phyloP scores from a whole-genome alignment of 2,113 vertebrate species.

The Melanerpes formicivorus region DNA sequence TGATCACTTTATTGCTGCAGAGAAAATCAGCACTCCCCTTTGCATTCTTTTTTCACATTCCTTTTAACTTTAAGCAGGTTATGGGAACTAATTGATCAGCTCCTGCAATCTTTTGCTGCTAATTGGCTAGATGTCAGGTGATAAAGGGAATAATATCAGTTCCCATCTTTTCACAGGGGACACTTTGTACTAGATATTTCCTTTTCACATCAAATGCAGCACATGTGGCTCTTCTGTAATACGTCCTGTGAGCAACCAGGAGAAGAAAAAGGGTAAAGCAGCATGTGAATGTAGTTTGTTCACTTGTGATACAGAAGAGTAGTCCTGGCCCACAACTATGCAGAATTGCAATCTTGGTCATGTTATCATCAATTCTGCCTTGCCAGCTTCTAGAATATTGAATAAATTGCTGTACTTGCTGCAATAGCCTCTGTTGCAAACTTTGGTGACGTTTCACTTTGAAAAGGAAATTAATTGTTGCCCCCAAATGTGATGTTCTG shows the following conservation, averaged over 20 bases:
- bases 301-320: background rate
- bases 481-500: background rate
- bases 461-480: conserved; percentile 36
- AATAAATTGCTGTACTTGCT: conserved; percentile 40
- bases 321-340: background rate
- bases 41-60: background rate
- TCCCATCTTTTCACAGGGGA: background rate
- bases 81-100: conserved; percentile 21
- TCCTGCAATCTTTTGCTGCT: conserved; percentile 37
- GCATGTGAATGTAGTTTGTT: background rate
- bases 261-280: background rate
- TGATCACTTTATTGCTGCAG: background rate
- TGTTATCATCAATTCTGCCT: background rate
- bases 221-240: background rate
- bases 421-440: conserved; percentile 29
- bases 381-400: conserved; percentile 15
- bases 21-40: conserved; percentile 1
- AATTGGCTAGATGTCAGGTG: conserved; percentile 35
- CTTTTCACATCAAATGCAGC: conserved; percentile 36
- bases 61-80: conserved; percentile 36
- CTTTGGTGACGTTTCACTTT: conserved; percentile 48
- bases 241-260: background rate
- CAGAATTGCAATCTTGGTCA: background rate
- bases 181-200: conserved; percentile 1
- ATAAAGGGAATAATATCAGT: background rate